Percentiles rank a stretch among this genome's conserved stretches.
Conservation (phyloP, 1,140 invertebrate species). For the Leptinotarsa texana region DNA sequence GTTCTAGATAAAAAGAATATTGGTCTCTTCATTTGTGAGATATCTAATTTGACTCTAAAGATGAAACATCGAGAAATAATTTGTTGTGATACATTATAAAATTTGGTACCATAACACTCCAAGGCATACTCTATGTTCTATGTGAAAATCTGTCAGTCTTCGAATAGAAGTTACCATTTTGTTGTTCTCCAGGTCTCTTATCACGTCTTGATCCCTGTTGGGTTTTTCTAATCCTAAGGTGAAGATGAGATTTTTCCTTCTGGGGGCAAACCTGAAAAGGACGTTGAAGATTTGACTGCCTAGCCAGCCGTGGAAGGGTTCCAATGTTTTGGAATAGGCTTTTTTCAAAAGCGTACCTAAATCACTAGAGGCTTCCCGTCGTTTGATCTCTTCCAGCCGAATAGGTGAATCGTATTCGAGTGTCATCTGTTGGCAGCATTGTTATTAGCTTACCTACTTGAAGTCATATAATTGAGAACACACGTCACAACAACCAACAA, state of each 20-base stretch:
- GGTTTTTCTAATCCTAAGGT: slow-evolving; percentile 36
- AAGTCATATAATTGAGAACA: slow-evolving; percentile 28
- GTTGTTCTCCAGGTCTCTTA: slow-evolving; percentile 41
- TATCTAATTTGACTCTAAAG: too few species aligned
- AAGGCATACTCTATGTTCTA: slow-evolving; percentile 29
- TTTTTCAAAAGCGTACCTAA: slow-evolving; percentile 61
- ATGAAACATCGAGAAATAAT: too few species aligned
- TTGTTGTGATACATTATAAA: too few species aligned
- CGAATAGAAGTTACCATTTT: slow-evolving; percentile 36
- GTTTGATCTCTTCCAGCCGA: neutral
- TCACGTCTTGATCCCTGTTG: slow-evolving; percentile 40
- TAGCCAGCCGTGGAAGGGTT: slow-evolving; percentile 70
- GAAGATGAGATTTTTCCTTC: slow-evolving; percentile 36
- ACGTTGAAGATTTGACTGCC: slow-evolving; percentile 67
- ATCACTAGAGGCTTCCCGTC: slow-evolving; percentile 54
- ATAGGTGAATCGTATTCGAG: slow-evolving; percentile 22
- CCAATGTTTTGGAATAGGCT: slow-evolving; percentile 67
- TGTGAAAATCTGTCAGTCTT: slow-evolving; percentile 43
- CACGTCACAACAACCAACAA: too few species aligned
- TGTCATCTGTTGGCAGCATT: slow-evolving; percentile 38
- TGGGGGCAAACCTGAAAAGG: slow-evolving; percentile 44
- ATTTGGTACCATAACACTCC: slow-evolving; percentile 1
- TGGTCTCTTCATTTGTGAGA: too few species aligned
- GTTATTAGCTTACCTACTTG: slow-evolving; percentile 45
- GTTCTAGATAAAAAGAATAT: too few species aligned